phyloP scores from a whole-genome alignment of 2,113 vertebrate genomes.

The Gorsachius goisagi region DNA sequence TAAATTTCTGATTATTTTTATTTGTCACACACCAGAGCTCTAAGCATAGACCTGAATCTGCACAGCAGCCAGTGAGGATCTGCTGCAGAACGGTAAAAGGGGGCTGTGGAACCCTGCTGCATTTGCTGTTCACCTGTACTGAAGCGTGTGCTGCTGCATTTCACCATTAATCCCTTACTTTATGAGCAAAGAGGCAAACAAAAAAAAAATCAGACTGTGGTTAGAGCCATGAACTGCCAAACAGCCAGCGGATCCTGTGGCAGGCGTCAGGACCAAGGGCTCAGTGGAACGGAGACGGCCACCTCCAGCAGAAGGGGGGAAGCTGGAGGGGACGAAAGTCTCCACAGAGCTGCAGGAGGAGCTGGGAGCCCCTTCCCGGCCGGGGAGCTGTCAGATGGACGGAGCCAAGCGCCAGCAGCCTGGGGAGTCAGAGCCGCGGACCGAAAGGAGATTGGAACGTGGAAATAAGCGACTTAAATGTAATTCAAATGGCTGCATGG shows the following conservation, averaged over 20 bases:
- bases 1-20: not conserved
- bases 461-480: too few relatives aligned
- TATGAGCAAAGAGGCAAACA: not conserved
- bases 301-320: not conserved
- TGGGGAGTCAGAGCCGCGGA: not conserved
- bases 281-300: not conserved
- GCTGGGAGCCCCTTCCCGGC: not conserved
- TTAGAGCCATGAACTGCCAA: not conserved
- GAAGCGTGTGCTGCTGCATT: not conserved
- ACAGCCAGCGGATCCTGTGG: accelerated
- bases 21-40: not conserved
- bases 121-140: not conserved
- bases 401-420: not conserved
- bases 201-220: too few relatives aligned
- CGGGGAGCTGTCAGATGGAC: too few relatives aligned
- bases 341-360: not conserved
- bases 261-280: not conserved
- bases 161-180: not conserved
- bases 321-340: accelerated
- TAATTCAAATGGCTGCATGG: not conserved
- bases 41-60: not conserved
- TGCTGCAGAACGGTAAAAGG: not conserved
- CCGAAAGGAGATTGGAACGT: not conserved
- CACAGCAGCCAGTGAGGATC: too few relatives aligned
- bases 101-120: not conserved